Evolutionary conservation across 2,113 vertebrate species (phyloP).

Genomic region (Ceyx margarethae): DNA sequence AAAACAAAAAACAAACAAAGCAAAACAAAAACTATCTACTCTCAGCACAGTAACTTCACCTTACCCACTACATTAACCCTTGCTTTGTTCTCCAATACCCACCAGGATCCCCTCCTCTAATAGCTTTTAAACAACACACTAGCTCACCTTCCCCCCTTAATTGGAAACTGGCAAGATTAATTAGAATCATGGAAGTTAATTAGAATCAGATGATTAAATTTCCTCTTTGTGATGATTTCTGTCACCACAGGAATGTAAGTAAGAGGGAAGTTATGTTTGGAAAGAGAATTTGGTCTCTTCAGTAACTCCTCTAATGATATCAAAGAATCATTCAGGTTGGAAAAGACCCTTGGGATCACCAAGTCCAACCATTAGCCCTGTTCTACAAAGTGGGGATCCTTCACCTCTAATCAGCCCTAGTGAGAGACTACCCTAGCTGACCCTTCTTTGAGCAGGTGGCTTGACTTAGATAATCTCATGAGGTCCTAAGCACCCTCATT

Average conservation of each 20-base stretch:
- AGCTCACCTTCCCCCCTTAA: not conserved
- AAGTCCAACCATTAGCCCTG: no score
- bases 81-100: not conserved
- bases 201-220: not conserved
- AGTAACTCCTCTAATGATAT: not conserved
- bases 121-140: not conserved
- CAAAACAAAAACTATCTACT: not conserved
- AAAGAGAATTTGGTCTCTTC: not conserved
- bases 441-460: not conserved
- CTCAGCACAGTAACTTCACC: not conserved
- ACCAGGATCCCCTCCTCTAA: accelerated
- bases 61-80: not conserved
- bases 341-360: no score
- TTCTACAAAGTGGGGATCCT: not conserved
- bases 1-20: not conserved
- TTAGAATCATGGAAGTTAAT: not conserved
- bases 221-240: not conserved
- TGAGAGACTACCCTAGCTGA: not conserved
- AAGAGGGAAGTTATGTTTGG: not conserved
- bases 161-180: not conserved
- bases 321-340: no score
- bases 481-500: not conserved
- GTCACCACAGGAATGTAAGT: not conserved
- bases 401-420: not conserved
- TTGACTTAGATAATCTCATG: not conserved